Evolutionary conservation across 2,888 invertebrate species (phyloP), one percentile per base, ranked within the genome.

Genomic region (Pseudococcus jackbeardsleyi): DNA sequence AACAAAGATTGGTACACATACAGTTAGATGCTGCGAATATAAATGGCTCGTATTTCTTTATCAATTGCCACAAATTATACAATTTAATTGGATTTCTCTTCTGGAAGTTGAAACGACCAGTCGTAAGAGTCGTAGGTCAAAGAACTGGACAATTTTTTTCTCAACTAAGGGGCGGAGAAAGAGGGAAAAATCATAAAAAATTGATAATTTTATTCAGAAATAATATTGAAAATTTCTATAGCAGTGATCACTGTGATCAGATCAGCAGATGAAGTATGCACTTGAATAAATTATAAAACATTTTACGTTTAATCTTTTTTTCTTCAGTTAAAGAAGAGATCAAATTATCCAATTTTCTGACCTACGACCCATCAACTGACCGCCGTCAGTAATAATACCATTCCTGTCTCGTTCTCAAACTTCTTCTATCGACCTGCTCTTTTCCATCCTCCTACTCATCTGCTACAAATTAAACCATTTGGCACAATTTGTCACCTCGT

Each of bases 401-500:
- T 8, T 42, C 42, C 9, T 42, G 7, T 8, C 42, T 8, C 42
- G 1, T 8, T 3, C 9, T 42, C 11, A 50, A 12, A n/a, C n/a
- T 4, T 54, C n/a, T 54, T 54, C n/a, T 6, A n/a, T 54, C 7
- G n/a, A 54, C 54, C 54, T 54, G n/a, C 54, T n/a, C n/a, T n/a
- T n/a, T 12, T 15, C 15, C n/a, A 4, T 54, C 54, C 54, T n/a
- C 54, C n/a, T n/a, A 54, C n/a, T 7, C 54, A n/a, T 15, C n/a
- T n/a, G n/a, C n/a, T n/a, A n/a, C n/a, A n/a, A n/a, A 64, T 64
- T 64, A 22, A 64, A 64, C 22, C 22, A 64, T 64, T 64, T 64
- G 22, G 64, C 64, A 6, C 22, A 72, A 72, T 72, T 72, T 33
- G 72, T 72, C 17, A 5, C 19, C 15, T 2, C 33, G 19, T 72